Base-by-base conservation (phyloP, 2,797 vertebrate genomes). In the Sandelia bainsii region DNA sequence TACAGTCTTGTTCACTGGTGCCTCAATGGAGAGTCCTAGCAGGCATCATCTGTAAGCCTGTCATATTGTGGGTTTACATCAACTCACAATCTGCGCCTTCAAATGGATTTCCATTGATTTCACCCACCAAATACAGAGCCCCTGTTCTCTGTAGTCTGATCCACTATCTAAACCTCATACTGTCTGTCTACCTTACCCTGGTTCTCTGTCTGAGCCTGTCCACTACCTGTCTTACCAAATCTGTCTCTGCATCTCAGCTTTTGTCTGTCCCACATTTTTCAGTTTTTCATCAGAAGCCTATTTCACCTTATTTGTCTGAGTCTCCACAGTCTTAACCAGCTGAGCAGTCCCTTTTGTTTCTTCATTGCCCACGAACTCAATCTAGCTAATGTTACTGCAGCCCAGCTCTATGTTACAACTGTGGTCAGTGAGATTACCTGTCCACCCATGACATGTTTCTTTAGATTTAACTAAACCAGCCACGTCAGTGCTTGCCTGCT, bases 341-440 rank as follows among this genome's bases (percentile, higher is more conserved):
- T 69, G 19, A 48, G 39, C 19, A 45, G 44, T n/a, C 17, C 19
- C 44, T 44, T 7, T 49, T 60, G 13, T 14, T 52, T 48, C 40
- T 42, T 19, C 14, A 8, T 29, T 53, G 23, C 27, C 39, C 29
- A 19, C 16, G 34, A 34, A 49, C 20, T 25, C 42, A 10, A 39
- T 29, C 62, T 66, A 37, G 39, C 49, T 44, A 20, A 54, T 9
- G 46, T 42, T 32, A 52, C 20, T 60, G 20, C 23, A 37, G 9
- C 16, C 3, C 19, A 42, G 17, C 39, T 23, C 42, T 29, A 45
- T 27, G 42, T 45, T 53, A 32, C 4, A 52, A 49, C 62, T 51
- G 62, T 59, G 23, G 27, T 22, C 29, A 40, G 62, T 71, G 44
- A 61, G 61, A 49, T 9, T 56, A 34, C 19, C 19, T 69, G 37